phyloP scores from a whole-genome alignment of 2,797 vertebrate genomes.

The Chaenodraco wilsoni region DNA sequence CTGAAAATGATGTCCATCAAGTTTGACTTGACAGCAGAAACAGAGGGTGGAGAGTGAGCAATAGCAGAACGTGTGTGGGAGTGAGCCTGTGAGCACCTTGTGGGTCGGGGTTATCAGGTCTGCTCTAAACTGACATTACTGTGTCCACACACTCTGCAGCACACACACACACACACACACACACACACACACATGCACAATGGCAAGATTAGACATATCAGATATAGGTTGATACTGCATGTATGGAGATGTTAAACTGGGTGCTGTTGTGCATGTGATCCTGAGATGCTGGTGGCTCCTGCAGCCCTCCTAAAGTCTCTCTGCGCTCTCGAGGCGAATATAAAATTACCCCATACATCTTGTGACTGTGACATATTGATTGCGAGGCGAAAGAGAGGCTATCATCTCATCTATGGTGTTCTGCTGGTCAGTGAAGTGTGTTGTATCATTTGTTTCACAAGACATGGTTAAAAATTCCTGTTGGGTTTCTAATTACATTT shows the following conservation, averaged over 20 bases:
- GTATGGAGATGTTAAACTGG: slow-evolving; percentile 21
- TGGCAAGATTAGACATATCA: slow-evolving; percentile 13
- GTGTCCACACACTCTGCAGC: slow-evolving; percentile 50
- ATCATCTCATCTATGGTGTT: slow-evolving; percentile 59
- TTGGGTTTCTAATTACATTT: slow-evolving; percentile 27
- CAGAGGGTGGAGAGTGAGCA: slow-evolving; percentile 49
- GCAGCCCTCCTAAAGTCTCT: slow-evolving; percentile 42
- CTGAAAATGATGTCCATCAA: slow-evolving; percentile 44
- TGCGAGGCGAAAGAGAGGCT: slow-evolving; percentile 57
- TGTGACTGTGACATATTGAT: slow-evolving; percentile 72
- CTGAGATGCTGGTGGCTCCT: slow-evolving; percentile 22
- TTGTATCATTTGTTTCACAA: slow-evolving; percentile 42
- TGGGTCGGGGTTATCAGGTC: slow-evolving; percentile 69
- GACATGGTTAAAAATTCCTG: slow-evolving; percentile 31
- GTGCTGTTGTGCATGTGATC: slow-evolving; percentile 18
- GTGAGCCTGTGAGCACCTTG: slow-evolving; percentile 56
- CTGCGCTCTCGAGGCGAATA: slow-evolving; percentile 48
- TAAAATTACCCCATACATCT: slow-evolving; percentile 75
- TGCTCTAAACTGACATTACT: slow-evolving; percentile 66
- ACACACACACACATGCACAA: too few species aligned
- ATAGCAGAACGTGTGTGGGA: slow-evolving; percentile 63
- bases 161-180: too few species aligned
- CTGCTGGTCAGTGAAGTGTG: slow-evolving; percentile 46
- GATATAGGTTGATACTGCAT: background rate
- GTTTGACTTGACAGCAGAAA: slow-evolving; percentile 41